Evolutionary conservation across 2,888 invertebrate species (phyloP).

Genomic region (Tetramorium bicarinatum): DNA sequence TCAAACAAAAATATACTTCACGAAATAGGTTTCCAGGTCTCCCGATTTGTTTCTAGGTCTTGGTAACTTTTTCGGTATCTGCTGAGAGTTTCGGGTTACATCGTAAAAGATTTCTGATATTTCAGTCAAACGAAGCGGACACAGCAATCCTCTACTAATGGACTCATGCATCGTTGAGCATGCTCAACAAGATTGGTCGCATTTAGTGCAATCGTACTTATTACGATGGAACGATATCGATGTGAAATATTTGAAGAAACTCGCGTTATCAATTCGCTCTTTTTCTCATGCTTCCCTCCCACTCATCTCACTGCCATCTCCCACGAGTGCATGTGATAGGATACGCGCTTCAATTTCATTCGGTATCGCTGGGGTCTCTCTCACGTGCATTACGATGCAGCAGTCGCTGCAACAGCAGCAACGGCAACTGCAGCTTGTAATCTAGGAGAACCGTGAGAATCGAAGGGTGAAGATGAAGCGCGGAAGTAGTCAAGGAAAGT

Average conservation of each 20-base stretch:
- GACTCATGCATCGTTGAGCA: conserved; percentile 23
- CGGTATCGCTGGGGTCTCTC: conserved; percentile 60
- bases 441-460: conserved; percentile 78
- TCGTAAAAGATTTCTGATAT: conserved; percentile 28
- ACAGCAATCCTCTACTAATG: conserved; percentile 31
- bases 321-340: conserved; percentile 28
- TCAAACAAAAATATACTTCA: not conserved
- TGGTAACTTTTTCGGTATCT: not conserved
- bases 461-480: conserved; percentile 79
- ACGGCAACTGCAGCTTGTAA: conserved; percentile 70
- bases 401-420: conserved; percentile 64
- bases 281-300: conserved; percentile 8
- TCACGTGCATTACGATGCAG: conserved; percentile 70
- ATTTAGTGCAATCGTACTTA: conserved; percentile 59
- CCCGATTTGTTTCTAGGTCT: not conserved
- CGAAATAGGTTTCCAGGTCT: conserved; percentile 22
- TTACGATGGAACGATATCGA: conserved; percentile 57
- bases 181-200: conserved; percentile 48
- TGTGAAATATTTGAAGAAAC: conserved; percentile 68
- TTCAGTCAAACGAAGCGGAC: conserved; percentile 46
- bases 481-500: conserved; percentile 71
- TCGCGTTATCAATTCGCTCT: conserved; percentile 28
- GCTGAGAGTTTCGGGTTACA: conserved; percentile 12
- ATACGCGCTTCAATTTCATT: conserved; percentile 56
- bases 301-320: not conserved